Base-by-base conservation (phyloP, 2,888 invertebrate genomes). In the Melitaea athalia region DNA sequence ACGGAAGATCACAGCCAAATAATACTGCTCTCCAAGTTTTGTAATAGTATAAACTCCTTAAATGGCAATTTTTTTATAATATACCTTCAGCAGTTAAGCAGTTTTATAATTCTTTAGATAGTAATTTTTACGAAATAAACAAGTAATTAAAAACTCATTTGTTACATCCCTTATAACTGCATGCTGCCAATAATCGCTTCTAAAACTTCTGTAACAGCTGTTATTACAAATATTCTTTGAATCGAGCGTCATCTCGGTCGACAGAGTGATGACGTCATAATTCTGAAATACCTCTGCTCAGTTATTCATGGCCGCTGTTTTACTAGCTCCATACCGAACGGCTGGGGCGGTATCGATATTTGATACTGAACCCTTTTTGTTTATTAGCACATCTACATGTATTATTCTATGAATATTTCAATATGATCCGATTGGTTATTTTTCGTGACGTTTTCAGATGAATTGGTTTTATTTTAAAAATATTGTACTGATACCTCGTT, bases 271-370 rank as follows among this genome's bases (percentile, higher is more conserved):
- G 84, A 85, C 84, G 84, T 85, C 84, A 85, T 86, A 86, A 86
- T 81, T 81, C 78, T 78, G 78, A 76, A 84, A 85, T 77, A 76
- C 76, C 83, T 77, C 76, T 77, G 78, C 78, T 77, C 80, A 75
- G 81, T 82, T 86, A 85, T 86, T 86, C 85, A 86, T 82, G 78
- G 78, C 74, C 78, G 76, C 78, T 77, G 78, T 82, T 86, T 85
- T 86, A 86, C 78, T 82, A 72, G 64, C 64, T 47, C 64, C 61
- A 72, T 69, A 73, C 62, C 69, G 68, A 73, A 74, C 71, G 72
- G 72, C 65, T 68, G 70, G 63, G 64, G 60, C 64, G 66, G 17
- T 72, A 74, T 74, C 73, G 73, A 73, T 74, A 68, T 67, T 55
- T 57, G 57, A 57, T 10, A 42, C 15, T 38, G 57, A 57, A 57